phyloP scores from a whole-genome alignment of 2,888 invertebrate species.

The Megastigmus dorsalis region DNA sequence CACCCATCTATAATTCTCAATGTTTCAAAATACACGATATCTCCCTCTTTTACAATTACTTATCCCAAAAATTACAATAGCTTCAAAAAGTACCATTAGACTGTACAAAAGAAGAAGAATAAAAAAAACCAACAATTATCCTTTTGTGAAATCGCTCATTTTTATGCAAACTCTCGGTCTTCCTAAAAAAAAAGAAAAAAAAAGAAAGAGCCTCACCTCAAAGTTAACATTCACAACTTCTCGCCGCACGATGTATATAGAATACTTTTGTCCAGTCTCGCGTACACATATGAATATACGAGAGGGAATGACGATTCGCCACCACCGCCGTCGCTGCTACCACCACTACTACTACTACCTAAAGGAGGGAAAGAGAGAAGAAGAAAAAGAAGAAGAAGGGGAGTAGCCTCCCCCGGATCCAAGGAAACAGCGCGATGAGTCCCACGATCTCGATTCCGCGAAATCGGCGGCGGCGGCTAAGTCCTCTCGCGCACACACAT shows the following conservation, averaged over 20 bases:
- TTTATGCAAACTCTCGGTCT: no score
- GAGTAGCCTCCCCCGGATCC: constrained; percentile 23
- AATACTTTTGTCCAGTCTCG: constrained; percentile 16
- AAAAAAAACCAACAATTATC: no score
- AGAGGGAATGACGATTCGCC: constrained; percentile 6
- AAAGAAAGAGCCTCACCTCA: neutral
- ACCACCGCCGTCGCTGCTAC: neutral
- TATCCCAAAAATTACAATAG: no score
- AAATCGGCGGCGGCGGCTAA: constrained; percentile 43
- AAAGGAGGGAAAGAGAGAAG: neutral
- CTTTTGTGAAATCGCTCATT: no score
- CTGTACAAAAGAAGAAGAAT: no score
- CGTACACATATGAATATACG: constrained; percentile 5
- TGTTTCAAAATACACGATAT: no score
- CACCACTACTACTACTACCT: neutral
- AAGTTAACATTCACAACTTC: no score
- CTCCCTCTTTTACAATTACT: no score
- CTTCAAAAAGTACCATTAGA: no score
- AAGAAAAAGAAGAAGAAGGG: neutral
- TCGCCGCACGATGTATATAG: neutral
- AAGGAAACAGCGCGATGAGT: constrained; percentile 35
- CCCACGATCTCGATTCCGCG: constrained; percentile 49
- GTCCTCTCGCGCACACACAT: constrained; percentile 9
- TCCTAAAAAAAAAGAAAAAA: no score
- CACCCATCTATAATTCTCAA: no score